Evolutionary conservation across 2,888 invertebrate species (phyloP).

Genomic region (Ormyrus thymus): DNA sequence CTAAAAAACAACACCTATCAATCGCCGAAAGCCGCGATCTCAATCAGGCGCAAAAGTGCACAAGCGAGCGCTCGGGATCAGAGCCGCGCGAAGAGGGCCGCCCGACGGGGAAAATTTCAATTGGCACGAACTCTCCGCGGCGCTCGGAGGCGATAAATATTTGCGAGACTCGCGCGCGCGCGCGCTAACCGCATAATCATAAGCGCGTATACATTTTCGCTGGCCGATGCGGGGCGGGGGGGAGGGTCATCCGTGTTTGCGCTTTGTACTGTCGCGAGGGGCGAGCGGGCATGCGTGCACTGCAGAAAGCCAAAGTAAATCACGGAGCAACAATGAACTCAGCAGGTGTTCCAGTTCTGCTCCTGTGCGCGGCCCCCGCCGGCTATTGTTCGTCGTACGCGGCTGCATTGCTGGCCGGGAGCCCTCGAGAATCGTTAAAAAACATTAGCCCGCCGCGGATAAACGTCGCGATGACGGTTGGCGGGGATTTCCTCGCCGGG

Average conservation of each 20-base stretch:
- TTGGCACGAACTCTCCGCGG: slow-evolving; percentile 23
- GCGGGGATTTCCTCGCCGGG: too few relatives aligned
- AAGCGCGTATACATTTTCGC: slow-evolving; percentile 27
- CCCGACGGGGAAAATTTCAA: slow-evolving; percentile 29
- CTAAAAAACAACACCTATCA: too few relatives aligned
- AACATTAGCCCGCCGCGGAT: neutral
- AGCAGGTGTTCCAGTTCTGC: slow-evolving; percentile 55
- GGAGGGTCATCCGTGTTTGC: neutral
- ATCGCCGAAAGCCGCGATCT: too few relatives aligned
- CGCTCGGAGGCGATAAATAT: slow-evolving; percentile 43
- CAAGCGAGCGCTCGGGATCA: neutral
- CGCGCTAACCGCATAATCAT: slow-evolving; percentile 48
- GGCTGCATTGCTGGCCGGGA: slow-evolving; percentile 26
- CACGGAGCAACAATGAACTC: slow-evolving; percentile 53
- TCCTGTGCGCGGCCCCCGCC: slow-evolving; percentile 29
- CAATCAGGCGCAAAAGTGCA: neutral
- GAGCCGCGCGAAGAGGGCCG: neutral
- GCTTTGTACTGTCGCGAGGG: slow-evolving; percentile 7
- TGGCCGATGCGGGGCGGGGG: too few relatives aligned
- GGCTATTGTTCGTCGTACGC: slow-evolving; percentile 19
- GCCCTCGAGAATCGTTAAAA: neutral
- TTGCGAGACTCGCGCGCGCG: slow-evolving; percentile 42
- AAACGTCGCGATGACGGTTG: too few relatives aligned
- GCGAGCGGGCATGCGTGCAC: neutral
- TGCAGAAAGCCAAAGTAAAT: slow-evolving; percentile 50